A percentile compares a stretch with the other conserved stretches of the same genome.
Evolutionary conservation across 2,888 invertebrate species (phyloP).

Genomic region (Mesorhabditis sp.): DNA sequence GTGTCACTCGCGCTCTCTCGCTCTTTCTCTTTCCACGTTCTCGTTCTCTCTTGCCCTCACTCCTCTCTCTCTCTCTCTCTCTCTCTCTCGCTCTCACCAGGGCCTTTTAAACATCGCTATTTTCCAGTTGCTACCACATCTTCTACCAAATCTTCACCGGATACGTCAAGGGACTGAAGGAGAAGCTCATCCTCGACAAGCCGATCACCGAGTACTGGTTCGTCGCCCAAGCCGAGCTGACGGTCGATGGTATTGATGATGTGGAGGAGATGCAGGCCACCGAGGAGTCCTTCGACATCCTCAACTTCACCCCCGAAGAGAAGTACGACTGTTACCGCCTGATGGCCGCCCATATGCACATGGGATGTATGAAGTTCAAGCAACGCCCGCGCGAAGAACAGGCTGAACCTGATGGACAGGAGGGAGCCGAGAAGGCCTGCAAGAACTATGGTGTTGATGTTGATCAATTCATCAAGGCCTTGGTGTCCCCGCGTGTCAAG

Average conservation of each 20-base stretch:
- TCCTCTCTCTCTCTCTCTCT: constrained; percentile 1
- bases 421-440: constrained; percentile 59
- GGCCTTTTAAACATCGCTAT: constrained; percentile 61
- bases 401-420: constrained; percentile 76
- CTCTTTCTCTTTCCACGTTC: too few relatives aligned
- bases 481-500: constrained; percentile 63
- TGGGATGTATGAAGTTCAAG: constrained; percentile 99
- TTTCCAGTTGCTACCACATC: constrained; percentile 84
- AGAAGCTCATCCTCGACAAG: constrained; percentile 43
- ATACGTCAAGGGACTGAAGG: constrained; percentile 34
- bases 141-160: constrained; percentile 85
- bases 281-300: constrained; percentile 86
- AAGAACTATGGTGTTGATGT: constrained; percentile 45
- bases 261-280: constrained; percentile 75
- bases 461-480: constrained; percentile 59
- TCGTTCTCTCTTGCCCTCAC: background rate
- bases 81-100: background rate
- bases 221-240: constrained; percentile 89
- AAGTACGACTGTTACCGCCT: constrained; percentile 96
- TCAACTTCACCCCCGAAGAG: constrained; percentile 94
- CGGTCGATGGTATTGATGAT: constrained; percentile 86
- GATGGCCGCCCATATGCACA: constrained; percentile 97
- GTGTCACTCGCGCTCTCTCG: background rate
- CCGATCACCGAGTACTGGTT: constrained; percentile 61
- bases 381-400: constrained; percentile 99